Percentiles rank a stretch among this genome's conserved stretches.
Evolutionary conservation across 2,797 vertebrate genomes (phyloP).

Genomic region (Mormyrus hasselquistii): DNA sequence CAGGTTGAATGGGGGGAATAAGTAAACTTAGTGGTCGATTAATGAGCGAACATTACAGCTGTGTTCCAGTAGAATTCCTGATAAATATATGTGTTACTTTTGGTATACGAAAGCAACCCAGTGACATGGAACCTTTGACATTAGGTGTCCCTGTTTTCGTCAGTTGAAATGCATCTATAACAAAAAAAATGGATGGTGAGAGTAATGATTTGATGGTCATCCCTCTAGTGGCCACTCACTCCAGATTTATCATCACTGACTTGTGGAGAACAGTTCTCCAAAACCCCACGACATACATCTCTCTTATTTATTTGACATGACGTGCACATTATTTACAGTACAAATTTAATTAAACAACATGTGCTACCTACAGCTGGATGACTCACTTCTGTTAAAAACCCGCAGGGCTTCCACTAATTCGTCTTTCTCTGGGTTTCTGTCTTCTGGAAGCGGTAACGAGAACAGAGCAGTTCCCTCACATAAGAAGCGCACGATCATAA

Average conservation of each 20-base stretch:
- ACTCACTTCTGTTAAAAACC: not conserved
- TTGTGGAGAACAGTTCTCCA: not conserved
- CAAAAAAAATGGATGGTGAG: not conserved
- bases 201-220: not conserved
- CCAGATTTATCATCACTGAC: not conserved
- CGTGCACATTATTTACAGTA: not conserved
- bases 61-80: not conserved
- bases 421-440: not conserved
- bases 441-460: not conserved
- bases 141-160: not conserved
- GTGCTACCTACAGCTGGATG: not conserved
- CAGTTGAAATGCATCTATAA: not conserved
- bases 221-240: not conserved
- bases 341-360: not conserved
- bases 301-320: not conserved
- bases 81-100: not conserved
- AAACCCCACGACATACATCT: not conserved
- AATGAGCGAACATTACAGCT: not conserved
- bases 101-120: slow-evolving; percentile 37
- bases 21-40: slow-evolving; percentile 44
- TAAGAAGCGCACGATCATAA: not conserved
- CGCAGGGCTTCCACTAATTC: not conserved
- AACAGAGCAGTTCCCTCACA: slow-evolving; percentile 27
- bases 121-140: not conserved
- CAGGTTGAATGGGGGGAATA: slow-evolving; percentile 48